Conservation (phyloP, 2,797 vertebrate species). For the Monodelphis domestica region DNA sequence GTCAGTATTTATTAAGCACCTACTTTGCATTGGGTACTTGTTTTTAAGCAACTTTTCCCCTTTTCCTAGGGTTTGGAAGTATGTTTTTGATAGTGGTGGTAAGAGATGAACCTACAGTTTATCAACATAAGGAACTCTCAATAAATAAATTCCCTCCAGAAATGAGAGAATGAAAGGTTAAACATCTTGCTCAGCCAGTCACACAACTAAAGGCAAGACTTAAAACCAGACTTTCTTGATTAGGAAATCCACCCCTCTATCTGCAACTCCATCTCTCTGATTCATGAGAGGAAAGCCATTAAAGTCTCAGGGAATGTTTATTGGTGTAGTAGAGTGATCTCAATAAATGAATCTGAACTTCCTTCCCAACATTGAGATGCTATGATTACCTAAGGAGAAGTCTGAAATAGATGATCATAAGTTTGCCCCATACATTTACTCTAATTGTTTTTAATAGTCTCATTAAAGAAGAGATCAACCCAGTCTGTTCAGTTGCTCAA, state of each 20-base stretch:
- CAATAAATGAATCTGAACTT: background rate
- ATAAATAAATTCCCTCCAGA: background rate
- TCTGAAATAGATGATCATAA: background rate
- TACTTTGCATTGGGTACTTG: background rate
- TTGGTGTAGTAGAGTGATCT: background rate
- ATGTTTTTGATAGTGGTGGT: background rate
- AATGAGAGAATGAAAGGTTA: background rate
- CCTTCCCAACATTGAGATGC: background rate
- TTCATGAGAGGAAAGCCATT: background rate
- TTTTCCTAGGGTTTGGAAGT: background rate
- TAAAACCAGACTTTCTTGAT: background rate
- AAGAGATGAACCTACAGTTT: background rate
- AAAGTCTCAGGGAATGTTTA: background rate
- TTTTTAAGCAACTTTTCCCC: background rate
- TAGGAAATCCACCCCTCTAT: background rate
- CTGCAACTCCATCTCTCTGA: background rate
- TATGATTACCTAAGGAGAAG: background rate
- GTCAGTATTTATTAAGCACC: background rate
- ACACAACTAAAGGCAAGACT: background rate
- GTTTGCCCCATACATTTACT: background rate
- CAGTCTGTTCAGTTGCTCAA: background rate
- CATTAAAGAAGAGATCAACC: background rate
- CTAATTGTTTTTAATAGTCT: background rate
- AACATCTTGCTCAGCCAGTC: background rate
- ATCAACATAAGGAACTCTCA: background rate